Evolutionary conservation across 2,113 vertebrate species (phyloP), one percentile per base, ranked within the genome.

Genomic region (Petromus typicus): DNA sequence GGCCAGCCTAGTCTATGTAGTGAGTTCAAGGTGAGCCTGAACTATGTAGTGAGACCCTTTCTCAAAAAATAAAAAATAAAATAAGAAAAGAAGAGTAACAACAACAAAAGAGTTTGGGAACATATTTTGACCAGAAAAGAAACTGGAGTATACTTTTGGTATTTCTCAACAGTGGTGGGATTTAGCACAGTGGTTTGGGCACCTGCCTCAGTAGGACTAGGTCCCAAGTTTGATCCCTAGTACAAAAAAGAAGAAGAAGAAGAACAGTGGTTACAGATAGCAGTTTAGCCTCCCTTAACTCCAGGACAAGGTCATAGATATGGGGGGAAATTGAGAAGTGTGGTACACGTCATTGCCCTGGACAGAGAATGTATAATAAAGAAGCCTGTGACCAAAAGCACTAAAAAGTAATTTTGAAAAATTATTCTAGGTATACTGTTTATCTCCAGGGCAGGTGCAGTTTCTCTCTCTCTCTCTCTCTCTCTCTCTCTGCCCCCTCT

Each of bases 91-190:
- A n/a, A n/a, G n/a, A n/a, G n/a, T n/a, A n/a, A 18, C 17, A 59
- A 59, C 57, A 59, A 59, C 17, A 61, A 40, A 40, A 71, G 20
- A 89, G 54, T 25, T 73, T 86, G 23, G 73, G 22, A 82, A 89
- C 8, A 23, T 71, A 88, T n/a, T 95, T 81, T 81, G 56, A 75
- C 67, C 43, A 84, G 54, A 80, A 92, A 83, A 71, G 18, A 54
- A 91, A 90, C 3, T 81, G 10, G 16, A 93, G 87, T 86, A 69
- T 37, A 32, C 43, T 91, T 91, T 89, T 63, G 43, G 30, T 43
- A 4, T 73, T 85, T 75, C 66, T 88, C 86, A 80, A 7, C 16
- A 30, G 22, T 59, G 48, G 10, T 51, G 48, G 48, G 48, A 51
- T 51, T 51, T 51, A 10, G 10, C 10, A 10, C 48, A 51, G 48